Base-by-base conservation (phyloP, 23 tunicate species). In the Oikopleura vanhoeffeni region DNA sequence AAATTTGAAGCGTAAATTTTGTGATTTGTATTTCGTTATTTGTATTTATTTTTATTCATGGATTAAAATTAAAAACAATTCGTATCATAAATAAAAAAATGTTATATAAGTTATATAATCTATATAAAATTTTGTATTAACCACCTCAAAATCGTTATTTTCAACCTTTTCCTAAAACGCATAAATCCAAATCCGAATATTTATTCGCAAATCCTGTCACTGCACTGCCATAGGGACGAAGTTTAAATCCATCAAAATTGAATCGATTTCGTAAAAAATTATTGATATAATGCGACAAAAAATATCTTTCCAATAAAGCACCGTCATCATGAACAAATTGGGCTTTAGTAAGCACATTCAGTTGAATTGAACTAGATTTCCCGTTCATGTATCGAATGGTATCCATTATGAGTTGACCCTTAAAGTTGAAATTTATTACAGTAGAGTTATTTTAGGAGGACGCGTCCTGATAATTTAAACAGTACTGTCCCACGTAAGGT, bases 141-240 rank as follows among this genome's bases (percentile, higher is more conserved):
- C n/a, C n/a, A n/a, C n/a, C n/a, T n/a, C n/a, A n/a, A n/a, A n/a
- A n/a, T n/a, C n/a, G n/a, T 49, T 49, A 8, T 18, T 49, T 18
- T 8, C 18, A 18, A 18, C 18, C 18, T 49, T 49, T 49, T 8
- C 18, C 60, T 8, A 49, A 8, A 18, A 49, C 60, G 60, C 79
- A 71, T 38, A 71, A 71, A 71, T 71, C 79, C 27, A 71, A 18
- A 30, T 71, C 79, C 79, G 79, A 71, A 71, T 71, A 71, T 32
- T 71, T 71, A 71, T 71, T 71, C 3, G 79, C 79, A 32, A 71
- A 71, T 33, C 79, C 79, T 13, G 79, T 71, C 34, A 71, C 79
- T 3, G 79, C 79, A 71, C 79, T 71, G 79, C 79, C 79, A 30
- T 71, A 71, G 32, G 79, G 79, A 13, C 79, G 79, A 71, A 71